Evolutionary conservation across 2,797 vertebrate genomes (phyloP).

Genomic region (Hypotaenidia okinawae): DNA sequence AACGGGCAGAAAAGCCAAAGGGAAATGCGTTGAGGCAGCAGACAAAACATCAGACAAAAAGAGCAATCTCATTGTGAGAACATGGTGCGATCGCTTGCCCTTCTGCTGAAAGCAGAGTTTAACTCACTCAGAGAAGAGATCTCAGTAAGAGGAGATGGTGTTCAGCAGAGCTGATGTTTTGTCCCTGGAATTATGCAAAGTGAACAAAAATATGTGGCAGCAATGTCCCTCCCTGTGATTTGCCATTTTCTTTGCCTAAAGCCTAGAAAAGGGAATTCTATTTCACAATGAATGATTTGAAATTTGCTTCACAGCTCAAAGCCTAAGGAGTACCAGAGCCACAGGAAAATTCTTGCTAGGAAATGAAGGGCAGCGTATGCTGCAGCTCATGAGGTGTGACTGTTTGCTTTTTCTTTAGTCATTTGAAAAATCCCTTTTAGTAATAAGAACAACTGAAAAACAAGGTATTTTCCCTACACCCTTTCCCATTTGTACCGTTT

Average conservation of each 20-base stretch:
- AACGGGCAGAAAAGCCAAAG: rapidly evolving
- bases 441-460: not conserved
- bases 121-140: not conserved
- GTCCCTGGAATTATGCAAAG: conserved; percentile 13
- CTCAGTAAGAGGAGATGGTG: not conserved
- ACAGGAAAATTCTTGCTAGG: not conserved
- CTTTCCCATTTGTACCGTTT: not conserved
- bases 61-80: conserved; percentile 1
- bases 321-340: not conserved
- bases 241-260: conserved; percentile 20
- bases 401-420: conserved; percentile 23
- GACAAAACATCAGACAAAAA: not conserved
- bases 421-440: conserved; percentile 33
- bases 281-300: conserved; percentile 27
- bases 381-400: conserved; percentile 32
- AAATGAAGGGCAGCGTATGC: not conserved
- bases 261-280: conserved; percentile 10
- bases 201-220: not conserved
- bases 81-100: not conserved
- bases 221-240: conserved; percentile 14
- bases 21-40: not conserved
- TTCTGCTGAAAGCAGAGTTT: not conserved
- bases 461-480: not conserved
- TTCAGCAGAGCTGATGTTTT: not conserved
- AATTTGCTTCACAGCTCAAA: conserved; percentile 12